Evolutionary conservation across 2,113 vertebrate species (phyloP), one percentile per base, ranked within the genome.

Genomic region (Notothenia rossii): DNA sequence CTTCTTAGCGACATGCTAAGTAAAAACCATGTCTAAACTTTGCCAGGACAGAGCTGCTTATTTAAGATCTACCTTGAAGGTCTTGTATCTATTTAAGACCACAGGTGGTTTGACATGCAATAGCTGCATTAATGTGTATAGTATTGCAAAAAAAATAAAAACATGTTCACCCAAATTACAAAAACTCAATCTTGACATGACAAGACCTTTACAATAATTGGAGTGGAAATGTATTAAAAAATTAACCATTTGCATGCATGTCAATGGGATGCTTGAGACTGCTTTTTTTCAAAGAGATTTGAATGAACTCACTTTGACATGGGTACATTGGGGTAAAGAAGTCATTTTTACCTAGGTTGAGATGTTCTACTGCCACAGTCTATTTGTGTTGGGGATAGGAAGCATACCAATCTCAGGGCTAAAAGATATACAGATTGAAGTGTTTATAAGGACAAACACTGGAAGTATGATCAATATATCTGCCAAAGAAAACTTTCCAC

Each of bases 11-110:
- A n/a, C 2, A 1, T 15, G 14, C 43, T 5, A 14, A 75, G 10
- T 70, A 54, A 60, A 71, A 61, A 36, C 61, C 77, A 22, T 58
- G 15, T 71, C 49, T 56, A 36, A 45, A 72, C 54, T 3, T 65
- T 10, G 62, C 45, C 58, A 17, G 0, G 10, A 18, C 3, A 6
- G n/a, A 46, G 67, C 51, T 59, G 43, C 43, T 75, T 61, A 66
- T 33, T 73, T 59, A 48, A 61, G 78, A 81, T 56, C 43, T 49
- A 70, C 22, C 50, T 4, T 48, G 25, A 43, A 64, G 10, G n/a
- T 17, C 25, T n/a, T 1, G 45, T 14, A 13, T 50, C 58, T 33
- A 18, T 63, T 51, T 20, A 51, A 50, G 29, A 45, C 46, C 11
- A 14, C 11, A 0, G 22, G 15, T 12, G n/a, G 20, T 22, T 48